Base-by-base conservation (phyloP, 2,888 invertebrate species). In the Agrotis ipsilon region DNA sequence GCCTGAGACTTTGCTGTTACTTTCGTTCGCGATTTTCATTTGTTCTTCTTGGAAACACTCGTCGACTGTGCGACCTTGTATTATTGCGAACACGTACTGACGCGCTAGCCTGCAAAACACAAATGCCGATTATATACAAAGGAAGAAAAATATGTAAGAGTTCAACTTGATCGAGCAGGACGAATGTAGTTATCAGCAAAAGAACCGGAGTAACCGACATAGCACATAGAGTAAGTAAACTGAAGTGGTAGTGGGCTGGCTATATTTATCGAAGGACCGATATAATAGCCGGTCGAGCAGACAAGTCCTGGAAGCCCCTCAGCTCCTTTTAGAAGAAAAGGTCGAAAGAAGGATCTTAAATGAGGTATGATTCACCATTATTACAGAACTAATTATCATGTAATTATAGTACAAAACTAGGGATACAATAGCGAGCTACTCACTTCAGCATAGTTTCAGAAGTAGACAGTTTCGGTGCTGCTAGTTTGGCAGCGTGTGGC, bases 371-470 rank as follows among this genome's bases (percentile, higher is more conserved):
- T 14, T 14, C 49, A 51, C 21, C 19, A 14, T 51, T 19, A 21
- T 51, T 21, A 5, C 19, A 51, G 14, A 39, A 39, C 9, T 9
- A 39, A 39, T 39, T 11, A 39, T 9, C 11, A 39, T 6, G 16
- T 14, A 9, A 6, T 51, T 6, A 51, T 21, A 16, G 6, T 7
- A 16, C 14, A 51, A 11, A 21, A 21, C 13, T 51, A 14, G 19
- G 9, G 5, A 51, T 39, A 39, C 9, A 39, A 39, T 39, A 45
- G 52, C 18, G 0, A 4, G 52, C n/a, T n/a, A 55, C 93, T 89
- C 63, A 97, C 96, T 97, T 97, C 68, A 98, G 95, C 97, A 98
- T 97, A 1, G 97, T 97, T 84, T 98, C 98, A 43, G 97, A 98
- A 1, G 98, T 98, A 77, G 97, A 97, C 0, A 96, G 95, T 55